phyloP scores from a whole-genome alignment of 2,888 invertebrate species.

The Drosophila recens region DNA sequence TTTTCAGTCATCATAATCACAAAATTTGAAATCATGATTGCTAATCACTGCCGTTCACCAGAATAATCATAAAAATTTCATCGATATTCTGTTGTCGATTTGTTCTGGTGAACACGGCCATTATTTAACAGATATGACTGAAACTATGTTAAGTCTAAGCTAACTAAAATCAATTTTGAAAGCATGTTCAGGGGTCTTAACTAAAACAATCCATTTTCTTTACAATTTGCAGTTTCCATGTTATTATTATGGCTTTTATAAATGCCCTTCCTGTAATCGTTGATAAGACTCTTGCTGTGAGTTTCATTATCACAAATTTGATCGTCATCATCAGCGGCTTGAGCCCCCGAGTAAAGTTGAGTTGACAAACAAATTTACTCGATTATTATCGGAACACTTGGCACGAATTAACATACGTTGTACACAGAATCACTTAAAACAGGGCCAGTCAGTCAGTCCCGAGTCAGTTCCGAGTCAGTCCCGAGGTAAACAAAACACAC shows the following conservation, averaged over 20 bases:
- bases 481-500: slow-evolving; percentile 55
- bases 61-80: too few relatives aligned
- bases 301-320: slow-evolving; percentile 23
- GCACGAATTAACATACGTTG: slow-evolving; percentile 63
- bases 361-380: slow-evolving; percentile 36
- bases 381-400: slow-evolving; percentile 66
- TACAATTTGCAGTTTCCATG: not conserved
- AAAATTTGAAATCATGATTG: too few relatives aligned
- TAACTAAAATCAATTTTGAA: too few relatives aligned
- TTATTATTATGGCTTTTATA: not conserved
- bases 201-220: not conserved
- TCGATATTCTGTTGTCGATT: too few relatives aligned
- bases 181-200: not conserved
- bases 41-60: too few relatives aligned
- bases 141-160: too few relatives aligned
- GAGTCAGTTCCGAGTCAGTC: slow-evolving; percentile 10
- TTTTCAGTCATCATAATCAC: too few relatives aligned
- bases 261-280: not conserved
- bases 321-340: slow-evolving; percentile 12
- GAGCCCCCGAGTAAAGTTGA: slow-evolving; percentile 12
- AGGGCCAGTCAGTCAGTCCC: slow-evolving; percentile 20
- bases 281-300: slow-evolving; percentile 4
- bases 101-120: too few relatives aligned
- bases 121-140: too few relatives aligned
- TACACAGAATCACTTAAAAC: slow-evolving; percentile 41